Percentiles rank a stretch among this genome's conserved stretches.
These are phyloP conservation scores for Percina caprodes DNA, from an alignment of 2,113 vertebrate species.

Conservation along the genomic window DNA sequence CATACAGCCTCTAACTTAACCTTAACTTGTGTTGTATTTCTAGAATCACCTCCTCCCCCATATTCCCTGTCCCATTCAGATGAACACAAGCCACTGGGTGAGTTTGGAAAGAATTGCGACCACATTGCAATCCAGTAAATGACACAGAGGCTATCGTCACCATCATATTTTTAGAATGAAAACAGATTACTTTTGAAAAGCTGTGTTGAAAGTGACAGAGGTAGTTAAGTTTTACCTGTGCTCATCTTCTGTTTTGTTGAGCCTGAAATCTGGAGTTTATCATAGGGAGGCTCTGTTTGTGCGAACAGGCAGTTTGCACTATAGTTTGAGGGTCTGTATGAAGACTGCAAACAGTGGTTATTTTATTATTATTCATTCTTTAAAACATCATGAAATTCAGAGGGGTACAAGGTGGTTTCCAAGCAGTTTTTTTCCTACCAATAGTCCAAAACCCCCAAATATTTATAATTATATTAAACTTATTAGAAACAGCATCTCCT, in stretches of 20 bases:
- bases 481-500: not conserved
- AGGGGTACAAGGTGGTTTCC: not conserved
- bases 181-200: constrained; percentile 43
- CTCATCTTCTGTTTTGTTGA: constrained; percentile 14
- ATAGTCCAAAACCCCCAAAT: no score
- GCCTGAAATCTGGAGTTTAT: constrained; percentile 1
- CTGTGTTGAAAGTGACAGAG: constrained; percentile 20
- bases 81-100: constrained; percentile 97
- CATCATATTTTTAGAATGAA: constrained; percentile 57
- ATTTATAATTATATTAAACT: not conserved
- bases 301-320: not conserved
- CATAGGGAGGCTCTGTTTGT: not conserved
- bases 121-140: constrained; percentile 43
- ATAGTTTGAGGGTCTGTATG: not conserved
- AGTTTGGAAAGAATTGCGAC: constrained; percentile 65
- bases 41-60: constrained; percentile 97
- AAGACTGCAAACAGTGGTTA: not conserved
- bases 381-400: not conserved
- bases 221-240: constrained; percentile 11
- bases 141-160: constrained; percentile 51
- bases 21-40: constrained; percentile 47
- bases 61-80: constrained; percentile 92
- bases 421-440: not conserved
- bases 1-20: constrained; percentile 15
- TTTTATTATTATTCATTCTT: not conserved